Percentiles rank a stretch among this genome's conserved stretches.
These are phyloP conservation scores for Drosophila dives DNA, from an alignment of 2,888 invertebrate genomes.

Conservation along the genomic window DNA sequence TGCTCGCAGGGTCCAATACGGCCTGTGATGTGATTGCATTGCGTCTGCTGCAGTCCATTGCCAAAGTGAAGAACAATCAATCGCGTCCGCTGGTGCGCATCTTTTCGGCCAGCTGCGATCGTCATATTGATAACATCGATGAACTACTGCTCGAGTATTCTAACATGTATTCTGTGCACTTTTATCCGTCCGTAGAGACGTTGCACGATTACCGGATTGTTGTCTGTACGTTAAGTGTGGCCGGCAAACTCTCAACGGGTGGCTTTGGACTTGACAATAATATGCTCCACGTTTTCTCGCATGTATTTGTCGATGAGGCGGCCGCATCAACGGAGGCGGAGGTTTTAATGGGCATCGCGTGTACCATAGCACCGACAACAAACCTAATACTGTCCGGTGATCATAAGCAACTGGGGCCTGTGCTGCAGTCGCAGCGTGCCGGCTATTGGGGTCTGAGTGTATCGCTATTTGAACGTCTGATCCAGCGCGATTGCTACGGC, in stretches of 20 bases:
- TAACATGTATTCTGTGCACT: slow-evolving; percentile 83
- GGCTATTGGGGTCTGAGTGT: slow-evolving; percentile 69
- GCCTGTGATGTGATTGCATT: slow-evolving; percentile 89
- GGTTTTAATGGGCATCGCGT: slow-evolving; percentile 87
- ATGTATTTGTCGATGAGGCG: slow-evolving; percentile 91
- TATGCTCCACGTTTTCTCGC: slow-evolving; percentile 85
- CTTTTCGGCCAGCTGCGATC: slow-evolving; percentile 83
- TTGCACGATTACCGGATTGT: slow-evolving; percentile 87
- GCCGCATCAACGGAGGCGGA: slow-evolving; percentile 91
- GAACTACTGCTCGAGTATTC: slow-evolving; percentile 84
- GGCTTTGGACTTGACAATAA: slow-evolving; percentile 59
- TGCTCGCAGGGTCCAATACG: slow-evolving; percentile 90
- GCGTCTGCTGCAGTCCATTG: slow-evolving; percentile 84
- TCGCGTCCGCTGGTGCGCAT: slow-evolving; percentile 84
- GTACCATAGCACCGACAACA: slow-evolving; percentile 78
- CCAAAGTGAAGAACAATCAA: slow-evolving; percentile 29
- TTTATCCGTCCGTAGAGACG: slow-evolving; percentile 85
- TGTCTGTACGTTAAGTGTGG: slow-evolving; percentile 87
- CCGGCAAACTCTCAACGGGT: slow-evolving; percentile 85
- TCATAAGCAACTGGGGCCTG: slow-evolving; percentile 90
- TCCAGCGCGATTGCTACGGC: slow-evolving; percentile 85
- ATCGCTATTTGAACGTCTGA: slow-evolving; percentile 90
- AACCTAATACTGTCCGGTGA: slow-evolving; percentile 90
- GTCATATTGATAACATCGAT: slow-evolving; percentile 82
- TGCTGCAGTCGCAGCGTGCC: slow-evolving; percentile 85